Evolutionary conservation across 2,888 invertebrate genomes (phyloP), one percentile per base, ranked within the genome.

Genomic region (Strigamia transsilvanica): DNA sequence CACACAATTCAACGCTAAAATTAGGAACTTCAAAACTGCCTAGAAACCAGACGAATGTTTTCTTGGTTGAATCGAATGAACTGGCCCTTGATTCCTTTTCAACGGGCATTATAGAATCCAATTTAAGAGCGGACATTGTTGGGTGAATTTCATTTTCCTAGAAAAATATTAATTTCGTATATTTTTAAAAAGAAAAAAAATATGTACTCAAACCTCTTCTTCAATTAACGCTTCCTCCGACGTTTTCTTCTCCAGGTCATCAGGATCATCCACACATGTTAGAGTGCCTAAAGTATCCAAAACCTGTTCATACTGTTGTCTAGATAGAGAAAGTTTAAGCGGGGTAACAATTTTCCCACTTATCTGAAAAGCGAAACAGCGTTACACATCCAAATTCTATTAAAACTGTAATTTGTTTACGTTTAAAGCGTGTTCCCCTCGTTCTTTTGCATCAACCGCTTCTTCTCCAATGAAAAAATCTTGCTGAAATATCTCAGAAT

Each of bases 241-340:
- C 21, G 23, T n/a, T 23, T 66, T 66, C 61, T 66, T 66, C 21
- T 80, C 80, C 2, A 27, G 0, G 1, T 41, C 42, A 1, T 42
- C 83, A 10, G 27, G 41, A n/a, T 84, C 84, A 21, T 80, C 81
- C 0, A 78, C 38, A 13, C 38, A 42, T 3, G 83, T 84, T 13
- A 84, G 27, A 27, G 85, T 85, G 79, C 88, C 87, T 79, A 87
- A 79, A 0, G 88, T 88, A 82, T 88, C 86, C 41, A 96, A 88
- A 77, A 98, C 89, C 88, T 97, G 97, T 87, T 96, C 94, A 88
- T 97, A 98, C 87, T 97, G 97, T 82, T 92, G 91, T 80, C 96
- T 92, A 0, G 94, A 93, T 79, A 98, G 89, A 0, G 95, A 94
- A 46, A 98, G 92, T 88, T 95, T 94, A 81, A 98, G 89, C 0